phyloP scores from a whole-genome alignment of 2,888 invertebrate genomes.

The Lepidocyrtinus sp. region DNA sequence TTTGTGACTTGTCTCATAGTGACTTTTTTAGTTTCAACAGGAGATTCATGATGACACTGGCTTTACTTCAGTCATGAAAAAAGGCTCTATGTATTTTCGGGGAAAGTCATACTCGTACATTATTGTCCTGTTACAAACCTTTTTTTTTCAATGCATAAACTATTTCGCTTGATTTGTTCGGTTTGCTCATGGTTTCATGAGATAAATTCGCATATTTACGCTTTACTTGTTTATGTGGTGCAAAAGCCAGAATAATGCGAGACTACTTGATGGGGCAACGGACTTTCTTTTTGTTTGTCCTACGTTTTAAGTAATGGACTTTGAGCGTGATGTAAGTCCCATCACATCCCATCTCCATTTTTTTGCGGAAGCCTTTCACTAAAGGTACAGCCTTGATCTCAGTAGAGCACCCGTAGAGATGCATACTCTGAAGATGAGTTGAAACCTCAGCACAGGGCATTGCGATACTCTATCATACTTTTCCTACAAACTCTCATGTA shows the following conservation, averaged over 20 bases:
- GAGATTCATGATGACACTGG: not conserved
- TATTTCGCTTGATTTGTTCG: not conserved
- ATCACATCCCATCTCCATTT: not conserved
- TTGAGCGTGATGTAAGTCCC: not conserved
- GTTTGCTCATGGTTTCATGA: slow-evolving; percentile 4
- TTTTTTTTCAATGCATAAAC: not conserved
- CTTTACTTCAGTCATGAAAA: not conserved
- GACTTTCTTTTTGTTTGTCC: not conserved
- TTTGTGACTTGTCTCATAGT: not conserved
- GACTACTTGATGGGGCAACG: not conserved
- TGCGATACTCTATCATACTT: not conserved
- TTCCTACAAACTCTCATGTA: not conserved
- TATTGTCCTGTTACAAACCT: not conserved
- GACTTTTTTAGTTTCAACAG: not conserved
- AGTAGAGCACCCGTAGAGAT: not conserved
- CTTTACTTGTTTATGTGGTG: not conserved
- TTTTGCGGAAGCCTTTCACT: not conserved
- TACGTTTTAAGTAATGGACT: not conserved
- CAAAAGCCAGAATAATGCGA: not conserved
- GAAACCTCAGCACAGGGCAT: not conserved
- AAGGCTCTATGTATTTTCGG: not conserved
- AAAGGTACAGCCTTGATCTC: not conserved
- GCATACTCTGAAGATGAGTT: not conserved
- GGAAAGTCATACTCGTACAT: not conserved
- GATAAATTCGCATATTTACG: slow-evolving; percentile 18